These are phyloP conservation scores for Caenorhabditis virilis DNA, from an alignment of 2,888 invertebrate genomes.

Conservation along the genomic window DNA sequence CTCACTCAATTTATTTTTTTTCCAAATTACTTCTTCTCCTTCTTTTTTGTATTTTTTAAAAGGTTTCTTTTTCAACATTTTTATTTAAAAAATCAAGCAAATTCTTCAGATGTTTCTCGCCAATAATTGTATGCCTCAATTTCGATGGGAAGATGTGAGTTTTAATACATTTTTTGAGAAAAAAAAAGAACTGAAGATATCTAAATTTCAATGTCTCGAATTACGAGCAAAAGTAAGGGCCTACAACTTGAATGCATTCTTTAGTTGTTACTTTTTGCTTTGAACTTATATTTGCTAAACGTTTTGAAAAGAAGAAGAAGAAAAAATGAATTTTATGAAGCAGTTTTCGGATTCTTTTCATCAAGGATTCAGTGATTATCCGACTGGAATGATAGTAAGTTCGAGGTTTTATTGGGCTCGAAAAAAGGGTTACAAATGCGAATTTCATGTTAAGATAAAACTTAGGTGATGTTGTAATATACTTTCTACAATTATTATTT, in stretches of 20 bases:
- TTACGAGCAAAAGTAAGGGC: not conserved
- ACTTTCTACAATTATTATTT: too few relatives aligned
- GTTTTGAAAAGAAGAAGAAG: not conserved
- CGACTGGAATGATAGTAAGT: slow-evolving; percentile 21
- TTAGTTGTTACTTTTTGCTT: not conserved
- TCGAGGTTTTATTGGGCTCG: not conserved
- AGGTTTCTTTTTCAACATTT: too few relatives aligned
- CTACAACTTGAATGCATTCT: not conserved
- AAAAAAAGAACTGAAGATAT: too few relatives aligned
- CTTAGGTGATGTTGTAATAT: too few relatives aligned
- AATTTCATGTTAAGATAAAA: not conserved
- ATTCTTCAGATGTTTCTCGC: slow-evolving; percentile 25
- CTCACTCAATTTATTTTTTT: too few relatives aligned
- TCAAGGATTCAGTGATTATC: slow-evolving; percentile 24
- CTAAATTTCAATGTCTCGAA: not conserved
- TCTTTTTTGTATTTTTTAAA: not conserved
- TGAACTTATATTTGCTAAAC: not conserved
- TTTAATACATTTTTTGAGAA: not conserved
- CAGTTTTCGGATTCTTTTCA: slow-evolving; percentile 28
- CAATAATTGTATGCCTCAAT: slow-evolving; percentile 36
- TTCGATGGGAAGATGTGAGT: slow-evolving; percentile 37
- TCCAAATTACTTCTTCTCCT: not conserved
- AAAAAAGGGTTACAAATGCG: not conserved
- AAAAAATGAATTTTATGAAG: slow-evolving; percentile 25
- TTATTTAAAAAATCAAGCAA: not conserved